Percentiles rank a stretch among this genome's conserved stretches.
phyloP scores from a whole-genome alignment of 1,140 invertebrate genomes.

The Nasonia giraulti region DNA sequence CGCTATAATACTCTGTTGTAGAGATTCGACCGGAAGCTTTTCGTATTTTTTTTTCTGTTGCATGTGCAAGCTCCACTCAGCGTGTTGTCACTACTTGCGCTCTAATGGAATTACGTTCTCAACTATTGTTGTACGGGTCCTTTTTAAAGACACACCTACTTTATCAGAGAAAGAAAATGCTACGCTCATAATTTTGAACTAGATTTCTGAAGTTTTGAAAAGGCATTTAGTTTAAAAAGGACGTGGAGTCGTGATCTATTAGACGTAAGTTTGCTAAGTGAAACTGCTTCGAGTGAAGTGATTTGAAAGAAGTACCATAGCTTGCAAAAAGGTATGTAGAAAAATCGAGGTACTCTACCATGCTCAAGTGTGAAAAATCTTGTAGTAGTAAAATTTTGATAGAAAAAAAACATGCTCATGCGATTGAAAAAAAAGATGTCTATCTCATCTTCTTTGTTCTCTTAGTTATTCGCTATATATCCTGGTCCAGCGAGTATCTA shows the following conservation, averaged over 20 bases:
- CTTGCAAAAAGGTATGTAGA: conserved; percentile 25
- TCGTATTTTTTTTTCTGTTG: not conserved
- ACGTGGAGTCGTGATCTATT: conserved; percentile 1
- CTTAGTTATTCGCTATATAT: not conserved
- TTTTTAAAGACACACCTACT: conserved; percentile 19
- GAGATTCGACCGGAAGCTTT: conserved; percentile 10
- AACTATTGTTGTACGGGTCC: not conserved
- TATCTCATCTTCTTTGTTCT: not conserved
- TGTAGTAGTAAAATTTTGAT: not conserved
- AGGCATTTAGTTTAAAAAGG: not conserved
- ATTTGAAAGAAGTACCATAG: conserved; percentile 3
- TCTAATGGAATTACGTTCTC: conserved; percentile 26
- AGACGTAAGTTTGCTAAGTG: conserved; percentile 42
- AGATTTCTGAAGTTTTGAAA: not conserved
- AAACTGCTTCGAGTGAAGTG: conserved; percentile 23
- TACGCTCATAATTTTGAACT: not conserved
- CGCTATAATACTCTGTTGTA: not conserved
- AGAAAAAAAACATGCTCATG: conserved; percentile 51
- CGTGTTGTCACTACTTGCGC: conserved; percentile 36
- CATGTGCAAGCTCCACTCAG: conserved; percentile 46
- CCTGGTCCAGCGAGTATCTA: not conserved
- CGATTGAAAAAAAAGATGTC: conserved; percentile 21
- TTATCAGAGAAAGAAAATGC: not conserved
- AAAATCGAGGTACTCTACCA: conserved; percentile 10
- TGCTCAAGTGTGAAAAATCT: conserved; percentile 38